Evolutionary conservation across 2,888 invertebrate genomes (phyloP).

Genomic region (Tenthredo livida): DNA sequence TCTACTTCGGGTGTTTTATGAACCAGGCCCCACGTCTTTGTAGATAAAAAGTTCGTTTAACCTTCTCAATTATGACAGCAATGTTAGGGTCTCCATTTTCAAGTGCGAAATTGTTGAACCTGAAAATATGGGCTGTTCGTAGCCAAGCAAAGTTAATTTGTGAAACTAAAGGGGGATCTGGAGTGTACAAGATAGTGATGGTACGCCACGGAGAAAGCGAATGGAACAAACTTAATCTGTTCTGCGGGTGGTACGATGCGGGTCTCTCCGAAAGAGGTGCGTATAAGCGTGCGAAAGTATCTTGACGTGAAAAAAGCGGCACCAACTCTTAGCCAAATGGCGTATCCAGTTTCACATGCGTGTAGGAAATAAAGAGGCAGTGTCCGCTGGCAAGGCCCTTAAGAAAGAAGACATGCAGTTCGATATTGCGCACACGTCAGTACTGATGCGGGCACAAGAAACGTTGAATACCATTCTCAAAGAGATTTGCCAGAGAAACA

Average conservation of each 20-base stretch:
- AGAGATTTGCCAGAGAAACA: slow-evolving; percentile 69
- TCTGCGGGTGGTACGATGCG: slow-evolving; percentile 88
- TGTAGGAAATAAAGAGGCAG: slow-evolving; percentile 67
- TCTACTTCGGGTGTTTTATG: background rate
- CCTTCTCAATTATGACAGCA: background rate
- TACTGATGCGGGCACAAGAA: slow-evolving; percentile 73
- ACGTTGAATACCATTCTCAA: slow-evolving; percentile 70
- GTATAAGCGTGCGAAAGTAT: slow-evolving; percentile 55
- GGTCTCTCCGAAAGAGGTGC: slow-evolving; percentile 85
- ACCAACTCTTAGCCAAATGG: background rate
- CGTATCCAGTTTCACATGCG: slow-evolving; percentile 45
- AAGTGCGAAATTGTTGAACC: background rate
- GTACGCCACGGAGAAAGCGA: slow-evolving; percentile 88
- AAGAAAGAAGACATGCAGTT: slow-evolving; percentile 71
- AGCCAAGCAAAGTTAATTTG: slow-evolving; percentile 10
- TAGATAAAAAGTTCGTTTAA: background rate
- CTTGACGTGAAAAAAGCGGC: slow-evolving; percentile 13
- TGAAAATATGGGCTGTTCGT: background rate
- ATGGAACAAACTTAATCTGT: slow-evolving; percentile 87
- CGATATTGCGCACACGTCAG: slow-evolving; percentile 74
- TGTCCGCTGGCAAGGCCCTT: slow-evolving; percentile 71
- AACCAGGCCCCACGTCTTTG: background rate
- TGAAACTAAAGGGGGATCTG: slow-evolving; percentile 1
- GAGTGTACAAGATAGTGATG: slow-evolving; percentile 84
- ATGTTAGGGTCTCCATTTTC: background rate